These are phyloP conservation scores for Sterna hirundo DNA, from an alignment of 2,113 vertebrate species.

Conservation along the genomic window DNA sequence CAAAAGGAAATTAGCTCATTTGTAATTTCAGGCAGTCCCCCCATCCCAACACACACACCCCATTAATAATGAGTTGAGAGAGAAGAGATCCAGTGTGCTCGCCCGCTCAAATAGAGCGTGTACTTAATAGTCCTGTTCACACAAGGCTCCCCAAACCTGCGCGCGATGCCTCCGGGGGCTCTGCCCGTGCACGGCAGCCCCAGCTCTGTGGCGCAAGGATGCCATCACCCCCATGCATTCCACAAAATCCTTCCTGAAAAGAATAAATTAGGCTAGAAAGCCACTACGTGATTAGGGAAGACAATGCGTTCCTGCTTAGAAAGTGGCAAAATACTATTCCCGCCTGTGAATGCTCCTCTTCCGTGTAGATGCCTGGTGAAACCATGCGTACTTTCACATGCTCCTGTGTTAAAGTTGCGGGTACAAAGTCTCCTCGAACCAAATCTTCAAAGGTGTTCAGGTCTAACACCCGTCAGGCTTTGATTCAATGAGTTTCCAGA, in stretches of 20 bases:
- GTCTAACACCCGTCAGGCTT: not conserved
- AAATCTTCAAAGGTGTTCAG: not conserved
- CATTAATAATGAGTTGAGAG: conserved; percentile 54
- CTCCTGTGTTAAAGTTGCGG: not conserved
- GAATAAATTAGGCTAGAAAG: not conserved
- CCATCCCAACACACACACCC: conserved; percentile 29
- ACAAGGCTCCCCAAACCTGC: not conserved
- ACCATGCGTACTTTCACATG: rapidly evolving
- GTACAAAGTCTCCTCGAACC: not conserved
- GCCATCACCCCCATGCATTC: not conserved
- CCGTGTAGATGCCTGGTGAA: rapidly evolving
- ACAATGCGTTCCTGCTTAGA: not conserved
- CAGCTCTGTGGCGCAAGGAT: not conserved
- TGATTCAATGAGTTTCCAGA: not conserved
- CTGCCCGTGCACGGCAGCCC: not conserved
- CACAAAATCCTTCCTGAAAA: conserved; percentile 7
- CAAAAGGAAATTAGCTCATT: conserved; percentile 47
- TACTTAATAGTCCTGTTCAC: conserved; percentile 19
- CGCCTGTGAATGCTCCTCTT: rapidly evolving
- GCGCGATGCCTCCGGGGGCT: not conserved
- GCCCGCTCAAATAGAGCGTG: conserved; percentile 22
- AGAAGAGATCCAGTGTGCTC: conserved; percentile 35
- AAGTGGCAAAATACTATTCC: not conserved
- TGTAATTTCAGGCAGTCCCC: conserved; percentile 42
- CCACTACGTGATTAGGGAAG: not conserved